Evolutionary conservation across 2,888 invertebrate species (phyloP), one percentile per base, ranked within the genome.

Genomic region (Caenorhabditis zanzibari): DNA sequence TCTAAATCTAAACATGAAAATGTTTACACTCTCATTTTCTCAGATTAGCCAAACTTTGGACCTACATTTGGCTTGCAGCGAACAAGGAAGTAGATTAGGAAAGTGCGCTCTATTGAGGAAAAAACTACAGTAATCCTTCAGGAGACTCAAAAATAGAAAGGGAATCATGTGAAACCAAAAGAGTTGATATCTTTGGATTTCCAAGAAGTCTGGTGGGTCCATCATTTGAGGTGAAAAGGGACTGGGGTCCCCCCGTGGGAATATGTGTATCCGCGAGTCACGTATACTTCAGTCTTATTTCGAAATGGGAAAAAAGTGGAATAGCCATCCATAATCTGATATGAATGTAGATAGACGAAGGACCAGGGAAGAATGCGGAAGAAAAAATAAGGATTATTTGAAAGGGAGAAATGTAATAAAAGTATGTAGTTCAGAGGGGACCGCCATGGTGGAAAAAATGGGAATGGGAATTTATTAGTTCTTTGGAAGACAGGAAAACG

Each of bases 11-110:
- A 56, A 56, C 24, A 38, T 35, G 26, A 59, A 35, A 68, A 38
- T 61, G 68, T 77, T 61, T 58, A 59, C 47, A 49, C 56, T 28
- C 4, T 47, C 9, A 12, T 38, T 69, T 76, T 77, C 76, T 54
- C 76, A 77, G 76, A 77, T 77, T 77, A 77, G 41, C 16, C 4
- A 61, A 69, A 77, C 76, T 77, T 77, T 77, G 76, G 69, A 68
- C 76, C 66, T 26, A 24, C 19, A n/a, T 73, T 32, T 12, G 24
- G 24, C 10, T 0, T 12, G 26, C 19, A 41, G 41, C 24, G 71
- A 16, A 66, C 66, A 35, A 28, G 66, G 66, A 66, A 66, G 66
- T 66, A 49, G 19, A n/a, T n/a, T 59, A 12, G 4, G 44, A 2
- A 6, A 10, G 28, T 38, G 58, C 7, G 26, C 58, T 19, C 12